Evolutionary conservation across 2,888 invertebrate genomes (phyloP).

Genomic region (Habroteleia sp.): DNA sequence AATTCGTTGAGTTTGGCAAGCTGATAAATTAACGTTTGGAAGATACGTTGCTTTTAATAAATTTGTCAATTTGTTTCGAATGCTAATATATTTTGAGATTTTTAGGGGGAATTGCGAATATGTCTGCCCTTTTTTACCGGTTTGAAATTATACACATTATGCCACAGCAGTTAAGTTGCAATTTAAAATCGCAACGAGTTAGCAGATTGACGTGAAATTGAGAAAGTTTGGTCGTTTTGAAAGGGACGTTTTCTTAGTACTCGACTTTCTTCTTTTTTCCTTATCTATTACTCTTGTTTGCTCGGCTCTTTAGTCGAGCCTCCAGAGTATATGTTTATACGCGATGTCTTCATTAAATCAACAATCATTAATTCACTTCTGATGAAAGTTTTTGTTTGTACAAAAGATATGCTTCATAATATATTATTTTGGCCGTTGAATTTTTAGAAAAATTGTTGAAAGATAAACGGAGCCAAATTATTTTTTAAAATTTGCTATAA

Average conservation of each 20-base stretch:
- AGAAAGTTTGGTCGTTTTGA: slow-evolving; percentile 50
- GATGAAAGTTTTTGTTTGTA: not conserved
- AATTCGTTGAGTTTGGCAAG: slow-evolving; percentile 15
- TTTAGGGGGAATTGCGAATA: no score
- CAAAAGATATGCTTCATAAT: no score
- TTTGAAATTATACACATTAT: slow-evolving; percentile 40
- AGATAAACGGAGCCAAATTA: no score
- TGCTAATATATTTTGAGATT: not conserved
- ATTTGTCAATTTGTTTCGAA: slow-evolving; percentile 21
- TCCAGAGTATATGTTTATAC: not conserved
- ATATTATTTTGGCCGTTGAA: no score
- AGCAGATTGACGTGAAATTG: slow-evolving; percentile 41
- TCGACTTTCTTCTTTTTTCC: not conserved
- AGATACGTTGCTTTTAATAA: slow-evolving; percentile 1
- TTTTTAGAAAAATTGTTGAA: no score
- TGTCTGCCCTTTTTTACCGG: no score
- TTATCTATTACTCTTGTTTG: slow-evolving; percentile 16
- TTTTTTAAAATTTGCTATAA: no score
- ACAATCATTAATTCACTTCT: slow-evolving; percentile 3
- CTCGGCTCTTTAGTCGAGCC: not conserved
- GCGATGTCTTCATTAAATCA: slow-evolving; percentile 11
- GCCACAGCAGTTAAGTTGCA: slow-evolving; percentile 19
- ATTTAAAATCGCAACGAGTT: slow-evolving; percentile 40
- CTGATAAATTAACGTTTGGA: slow-evolving; percentile 28
- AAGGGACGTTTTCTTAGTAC: not conserved